Base-by-base conservation (phyloP, 2,113 vertebrate species). In the Spea bombifrons region DNA sequence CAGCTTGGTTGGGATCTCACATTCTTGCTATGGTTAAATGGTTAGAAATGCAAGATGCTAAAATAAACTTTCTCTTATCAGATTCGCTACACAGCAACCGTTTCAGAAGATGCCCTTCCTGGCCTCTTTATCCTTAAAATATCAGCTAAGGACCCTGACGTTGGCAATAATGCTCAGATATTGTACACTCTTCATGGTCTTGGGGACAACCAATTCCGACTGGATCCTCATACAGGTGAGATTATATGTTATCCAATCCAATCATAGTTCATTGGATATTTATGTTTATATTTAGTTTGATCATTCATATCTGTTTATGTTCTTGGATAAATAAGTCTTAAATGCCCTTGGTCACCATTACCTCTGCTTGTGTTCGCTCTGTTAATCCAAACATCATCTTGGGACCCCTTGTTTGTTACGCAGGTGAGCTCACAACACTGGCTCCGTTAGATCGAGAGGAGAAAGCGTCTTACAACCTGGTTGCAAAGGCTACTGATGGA, bases 401-500 rank as follows among this genome's bases (percentile, higher is more conserved):
- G 50, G 50, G 10, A 53, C 10, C 10, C 10, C 10, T 8, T 53
- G 10, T 59, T 5, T 46, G 13, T 69, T 65, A 16, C 13, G 71
- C 82, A 99, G 97, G 97, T 1, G 94, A 97, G 84, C 90, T 99
- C 76, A 94, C 91, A 83, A 96, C 96, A 0, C 78, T 93, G 57
- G 88, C 87, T 3, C 83, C 86, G 76, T 83, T 98, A 8, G 97
- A 99, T 85, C 93, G 96, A 0, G 97, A 99, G 82, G 85, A 55
- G 81, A 91, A 93, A 78, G 82, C 89, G 0, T 81, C 30, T 0
- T 95, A 96, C 81, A 92, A 90, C 76, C 87, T 99, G 15, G 91
- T 94, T 16, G 95, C 89, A 66, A 98, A 97, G 84, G 96, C 95
- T 0, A 96, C 95, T 0, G 97, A 99, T 0, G 97, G 97, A 0